Percentiles rank a stretch among this genome's conserved stretches.
Conservation (phyloP, 92 coral and sea anemone genomes). For the Porites cylindrica region DNA sequence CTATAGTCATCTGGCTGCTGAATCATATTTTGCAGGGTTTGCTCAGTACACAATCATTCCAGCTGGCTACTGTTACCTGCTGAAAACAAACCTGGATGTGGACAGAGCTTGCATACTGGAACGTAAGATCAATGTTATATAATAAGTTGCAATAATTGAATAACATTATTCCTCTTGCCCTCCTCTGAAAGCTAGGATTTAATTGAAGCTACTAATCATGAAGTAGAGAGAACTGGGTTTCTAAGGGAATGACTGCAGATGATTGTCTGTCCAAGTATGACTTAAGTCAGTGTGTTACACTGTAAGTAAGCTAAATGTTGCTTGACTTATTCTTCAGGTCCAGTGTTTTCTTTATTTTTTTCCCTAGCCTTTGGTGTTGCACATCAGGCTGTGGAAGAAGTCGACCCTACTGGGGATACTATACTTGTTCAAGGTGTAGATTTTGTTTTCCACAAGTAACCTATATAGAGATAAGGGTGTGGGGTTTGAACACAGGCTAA, state of each 20-base stretch:
- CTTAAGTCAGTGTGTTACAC: too few species aligned
- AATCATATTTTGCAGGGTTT: slow-evolving; percentile 55
- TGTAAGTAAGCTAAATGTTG: not conserved
- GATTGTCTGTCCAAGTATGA: too few species aligned
- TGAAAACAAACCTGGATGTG: slow-evolving; percentile 76
- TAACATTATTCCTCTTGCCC: too few species aligned
- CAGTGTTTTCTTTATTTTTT: not conserved
- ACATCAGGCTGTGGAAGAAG: slow-evolving; percentile 82
- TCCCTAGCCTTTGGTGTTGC: slow-evolving; percentile 87
- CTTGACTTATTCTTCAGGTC: not conserved
- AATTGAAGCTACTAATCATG: too few species aligned
- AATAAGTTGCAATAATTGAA: too few species aligned
- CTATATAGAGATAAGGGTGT: too few species aligned
- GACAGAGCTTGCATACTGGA: slow-evolving; percentile 81
- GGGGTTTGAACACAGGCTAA: too few species aligned
- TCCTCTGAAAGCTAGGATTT: too few species aligned
- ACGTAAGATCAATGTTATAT: slow-evolving; percentile 54
- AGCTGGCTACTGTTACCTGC: slow-evolving; percentile 73
- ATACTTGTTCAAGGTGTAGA: slow-evolving; percentile 72
- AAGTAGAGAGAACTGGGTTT: too few species aligned
- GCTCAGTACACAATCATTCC: slow-evolving; percentile 84
- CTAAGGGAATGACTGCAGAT: too few species aligned
- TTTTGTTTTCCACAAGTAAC: too few species aligned
- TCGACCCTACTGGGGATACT: slow-evolving; percentile 68
- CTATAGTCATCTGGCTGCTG: too few species aligned